Evolutionary conservation across 2,113 vertebrate species (phyloP).

Genomic region (Cariama cristata): DNA sequence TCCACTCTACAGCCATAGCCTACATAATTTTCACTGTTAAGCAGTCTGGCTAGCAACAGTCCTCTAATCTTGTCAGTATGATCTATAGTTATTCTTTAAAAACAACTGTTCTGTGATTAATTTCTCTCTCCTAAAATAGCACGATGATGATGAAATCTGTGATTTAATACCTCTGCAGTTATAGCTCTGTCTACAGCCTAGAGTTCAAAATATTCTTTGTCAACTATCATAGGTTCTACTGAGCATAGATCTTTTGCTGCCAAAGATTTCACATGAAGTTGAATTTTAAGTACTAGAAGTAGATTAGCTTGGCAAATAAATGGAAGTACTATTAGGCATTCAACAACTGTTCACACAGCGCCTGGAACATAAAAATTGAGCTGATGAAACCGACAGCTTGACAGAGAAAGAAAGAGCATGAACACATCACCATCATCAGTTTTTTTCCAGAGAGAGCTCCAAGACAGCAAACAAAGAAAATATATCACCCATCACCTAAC

Average conservation of each 20-base stretch:
- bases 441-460: not conserved
- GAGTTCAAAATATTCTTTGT: not conserved
- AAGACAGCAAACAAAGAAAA: not conserved
- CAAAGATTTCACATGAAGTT: not conserved
- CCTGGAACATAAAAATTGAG: not conserved
- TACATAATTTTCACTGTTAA: constrained; percentile 13
- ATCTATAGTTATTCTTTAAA: not conserved
- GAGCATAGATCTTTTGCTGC: not conserved
- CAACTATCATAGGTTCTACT: not conserved
- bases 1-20: not conserved
- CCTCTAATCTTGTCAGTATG: not conserved
- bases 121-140: constrained; percentile 5
- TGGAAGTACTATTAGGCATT: not conserved
- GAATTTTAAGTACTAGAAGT: constrained; percentile 23
- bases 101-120: constrained; percentile 11
- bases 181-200: not conserved
- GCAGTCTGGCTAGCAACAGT: not conserved
- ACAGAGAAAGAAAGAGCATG: not conserved
- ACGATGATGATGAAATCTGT: not conserved
- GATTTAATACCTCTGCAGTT: not conserved
- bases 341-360: not conserved
- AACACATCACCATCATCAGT: not conserved
- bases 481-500: not conserved
- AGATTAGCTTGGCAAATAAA: constrained; percentile 13
- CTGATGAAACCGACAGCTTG: not conserved